phyloP scores from a whole-genome alignment of 2,888 invertebrate species.

The Rhingia campestris region DNA sequence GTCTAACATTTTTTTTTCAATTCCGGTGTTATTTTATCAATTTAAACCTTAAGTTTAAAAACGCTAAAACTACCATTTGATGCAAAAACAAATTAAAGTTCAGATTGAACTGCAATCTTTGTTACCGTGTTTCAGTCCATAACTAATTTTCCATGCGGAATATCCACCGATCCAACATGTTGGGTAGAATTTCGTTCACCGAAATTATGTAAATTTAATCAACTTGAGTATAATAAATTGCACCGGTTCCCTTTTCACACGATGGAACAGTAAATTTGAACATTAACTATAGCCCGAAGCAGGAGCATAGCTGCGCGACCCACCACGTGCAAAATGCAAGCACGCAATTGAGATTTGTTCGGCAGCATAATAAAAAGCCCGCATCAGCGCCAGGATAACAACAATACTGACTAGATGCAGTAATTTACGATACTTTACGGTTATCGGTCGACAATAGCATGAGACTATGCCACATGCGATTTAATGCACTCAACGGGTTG shows the following conservation, averaged over 20 bases:
- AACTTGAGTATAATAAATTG: slow-evolving; percentile 50
- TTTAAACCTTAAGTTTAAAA: too few species aligned
- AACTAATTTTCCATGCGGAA: not conserved
- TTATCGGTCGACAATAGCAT: slow-evolving; percentile 56
- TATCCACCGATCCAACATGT: not conserved
- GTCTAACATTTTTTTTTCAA: too few species aligned
- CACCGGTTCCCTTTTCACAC: slow-evolving; percentile 12
- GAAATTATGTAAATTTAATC: slow-evolving; percentile 56
- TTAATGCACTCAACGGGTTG: slow-evolving; percentile 62
- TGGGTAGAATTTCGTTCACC: slow-evolving; percentile 8
- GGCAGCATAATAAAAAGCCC: slow-evolving; percentile 51
- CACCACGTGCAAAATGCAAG: slow-evolving; percentile 27
- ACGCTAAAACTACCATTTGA: too few species aligned
- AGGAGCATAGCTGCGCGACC: too few species aligned
- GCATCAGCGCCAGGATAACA: slow-evolving; percentile 65
- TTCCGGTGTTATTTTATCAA: too few species aligned
- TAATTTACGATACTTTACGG: slow-evolving; percentile 62
- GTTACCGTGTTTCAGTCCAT: too few species aligned
- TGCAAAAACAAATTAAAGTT: too few species aligned
- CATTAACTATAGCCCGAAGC: slow-evolving; percentile 24
- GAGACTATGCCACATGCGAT: slow-evolving; percentile 58
- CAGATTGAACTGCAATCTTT: too few species aligned
- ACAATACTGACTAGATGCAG: slow-evolving; percentile 38
- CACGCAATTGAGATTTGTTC: slow-evolving; percentile 66
- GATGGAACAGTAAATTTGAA: slow-evolving; percentile 52